Evolutionary conservation across 2,888 invertebrate species (phyloP), one percentile per base, ranked within the genome.

Genomic region (Nipponacmea schrenckii): DNA sequence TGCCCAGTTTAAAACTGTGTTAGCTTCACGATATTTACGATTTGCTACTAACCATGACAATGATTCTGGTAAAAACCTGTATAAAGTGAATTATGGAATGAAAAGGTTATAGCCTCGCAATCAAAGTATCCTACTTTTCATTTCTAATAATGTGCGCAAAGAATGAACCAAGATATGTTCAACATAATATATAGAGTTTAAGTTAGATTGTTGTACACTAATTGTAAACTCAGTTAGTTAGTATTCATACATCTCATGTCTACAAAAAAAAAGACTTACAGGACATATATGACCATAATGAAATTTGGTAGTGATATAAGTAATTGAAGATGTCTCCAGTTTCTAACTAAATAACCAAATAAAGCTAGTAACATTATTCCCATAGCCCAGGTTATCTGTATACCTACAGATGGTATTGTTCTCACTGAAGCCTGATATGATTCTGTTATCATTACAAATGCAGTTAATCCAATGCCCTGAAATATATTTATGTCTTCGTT

Each of bases 41-140:
- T 80, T 79, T 10, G 83, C 77, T 17, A 84, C 72, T 48, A 85
- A 75, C 85, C 85, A 85, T 12, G 81, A 80, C 24, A 84, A 74
- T 12, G 84, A 84, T 67, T 85, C 85, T 62, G 83, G 83, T 14
- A 85, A 71, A 69, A 81, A 75, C 81, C 85, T 85, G 75, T 31
- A 76, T 71, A 63, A 62, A 56, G 10, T 39, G 39, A 39, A 39
- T 39, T 1, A 39, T 39, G 10, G 8, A 39, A 39, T 8, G 3
- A 10, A 39, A 39, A 31, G 31, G 31, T 31, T 31, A 31, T 31
- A 2, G 31, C 31, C 5, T 31, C 10, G 39, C 10, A 5, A 39
- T 39, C 10, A 8, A 8, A 39, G 8, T 10, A 39, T 8, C 4
- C 10, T 39, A 39, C 5, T 5, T 5, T 39, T 39, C 39, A 39